Base-by-base conservation (phyloP, 2,113 vertebrate genomes). In the Stigmatopora nigra region DNA sequence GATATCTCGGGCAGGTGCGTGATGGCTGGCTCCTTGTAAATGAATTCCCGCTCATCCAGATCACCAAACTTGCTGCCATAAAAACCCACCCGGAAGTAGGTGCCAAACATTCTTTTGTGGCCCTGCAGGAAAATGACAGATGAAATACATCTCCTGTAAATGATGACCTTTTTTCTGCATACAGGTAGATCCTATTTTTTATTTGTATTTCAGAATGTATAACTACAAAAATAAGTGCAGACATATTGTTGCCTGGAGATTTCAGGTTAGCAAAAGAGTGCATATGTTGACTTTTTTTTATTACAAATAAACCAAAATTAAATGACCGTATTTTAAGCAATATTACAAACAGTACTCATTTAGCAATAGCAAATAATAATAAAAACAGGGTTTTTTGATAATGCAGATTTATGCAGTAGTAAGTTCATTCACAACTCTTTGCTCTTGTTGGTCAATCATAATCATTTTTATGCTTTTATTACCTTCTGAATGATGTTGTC, bases 71-170 rank as follows among this genome's bases (percentile, higher is more conserved):
- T 97, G 64, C 91, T 88, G 78, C 97, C 97, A 81, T 97, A 99
- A 89, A 99, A 99, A 74, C 93, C 96, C 70, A 99, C 97, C 49
- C 97, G 94, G 84, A 99, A 98, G 75, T 99, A 98, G n/a, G 97
- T 99, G 69, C 97, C 97, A 88, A 99, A 99, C 95, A 99, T 98
- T 82, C 97, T 89, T 83, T 98, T 99, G 67, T 93, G 92, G 73
- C 94, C 95, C 97, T 99, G 67, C 69, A 20, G 75, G 68, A 63
- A 64, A 77, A 55, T 41, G 38, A 7, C 65, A 66, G 68, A 67
- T 11, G 63, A 17, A 22, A 75, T 52, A 47, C 61, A 16, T 36
- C 17, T 15, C n/a, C 38, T 36, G 17, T 15, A n/a, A 35, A 2
- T 35, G 71, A 67, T 47, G 22, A 72, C 49, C n/a, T n/a, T 69